A percentile compares a stretch with the other conserved stretches of the same genome.
Evolutionary conservation across 1,140 invertebrate genomes (phyloP).

Genomic region (Leptinotarsa undecemlineata): DNA sequence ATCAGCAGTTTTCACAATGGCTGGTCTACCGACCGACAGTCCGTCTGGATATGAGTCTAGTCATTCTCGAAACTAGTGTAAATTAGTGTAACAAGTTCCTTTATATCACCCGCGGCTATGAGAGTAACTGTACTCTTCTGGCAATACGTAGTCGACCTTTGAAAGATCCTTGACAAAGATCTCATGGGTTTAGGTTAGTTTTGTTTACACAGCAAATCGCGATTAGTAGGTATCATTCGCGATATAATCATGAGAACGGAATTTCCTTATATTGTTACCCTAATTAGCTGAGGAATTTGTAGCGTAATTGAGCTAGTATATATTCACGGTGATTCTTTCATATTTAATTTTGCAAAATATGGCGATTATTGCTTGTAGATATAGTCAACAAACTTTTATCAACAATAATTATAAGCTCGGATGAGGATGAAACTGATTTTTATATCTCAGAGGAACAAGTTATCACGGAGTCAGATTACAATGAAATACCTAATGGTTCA

Average conservation of each 20-base stretch:
- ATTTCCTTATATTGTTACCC: neutral
- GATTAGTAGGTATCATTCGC: neutral
- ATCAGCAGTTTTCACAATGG: neutral
- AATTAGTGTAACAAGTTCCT: neutral
- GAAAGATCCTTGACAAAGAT: neutral
- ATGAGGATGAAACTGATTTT: too few relatives aligned
- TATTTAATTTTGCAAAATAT: too few relatives aligned
- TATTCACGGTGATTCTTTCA: too few relatives aligned
- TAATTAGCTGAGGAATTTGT: too few relatives aligned
- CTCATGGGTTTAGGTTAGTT: conserved; percentile 8
- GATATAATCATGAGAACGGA: neutral
- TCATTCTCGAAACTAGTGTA: neutral
- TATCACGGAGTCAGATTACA: too few relatives aligned
- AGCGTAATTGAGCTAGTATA: too few relatives aligned
- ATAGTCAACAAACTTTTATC: too few relatives aligned
- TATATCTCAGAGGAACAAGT: too few relatives aligned
- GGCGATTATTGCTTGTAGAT: too few relatives aligned
- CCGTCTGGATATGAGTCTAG: neutral
- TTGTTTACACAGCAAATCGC: neutral
- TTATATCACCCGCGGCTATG: conserved; percentile 4
- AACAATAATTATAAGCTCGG: too few relatives aligned
- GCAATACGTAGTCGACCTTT: neutral
- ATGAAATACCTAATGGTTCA: too few relatives aligned
- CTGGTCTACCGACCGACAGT: neutral
- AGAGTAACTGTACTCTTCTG: neutral